Evolutionary conservation across 2,888 invertebrate species (phyloP).

Genomic region (Acanthosepion lycidas): DNA sequence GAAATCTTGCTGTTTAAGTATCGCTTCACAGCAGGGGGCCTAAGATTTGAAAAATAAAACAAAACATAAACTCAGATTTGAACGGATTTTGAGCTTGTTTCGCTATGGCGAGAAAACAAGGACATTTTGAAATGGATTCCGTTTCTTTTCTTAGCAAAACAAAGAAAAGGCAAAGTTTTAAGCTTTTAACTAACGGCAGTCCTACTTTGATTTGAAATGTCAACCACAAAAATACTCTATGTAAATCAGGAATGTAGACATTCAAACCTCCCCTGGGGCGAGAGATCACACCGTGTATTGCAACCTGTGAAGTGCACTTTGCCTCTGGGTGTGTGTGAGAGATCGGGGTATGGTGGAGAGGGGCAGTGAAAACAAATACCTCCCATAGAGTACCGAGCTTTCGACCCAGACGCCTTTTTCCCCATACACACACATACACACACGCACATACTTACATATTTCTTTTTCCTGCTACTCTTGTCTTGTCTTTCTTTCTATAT

Average conservation of each 20-base stretch:
- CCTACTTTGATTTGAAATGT: neutral
- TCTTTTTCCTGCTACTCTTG: no score
- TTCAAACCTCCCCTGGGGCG: neutral
- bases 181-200: no score
- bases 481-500: neutral
- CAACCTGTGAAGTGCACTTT: neutral
- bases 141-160: neutral
- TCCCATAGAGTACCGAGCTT: neutral
- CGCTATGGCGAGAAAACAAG: neutral
- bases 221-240: neutral
- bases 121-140: neutral
- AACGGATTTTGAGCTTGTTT: neutral
- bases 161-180: neutral
- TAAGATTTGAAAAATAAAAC: no score
- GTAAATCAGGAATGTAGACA: neutral
- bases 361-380: neutral
- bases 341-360: neutral
- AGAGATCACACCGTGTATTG: neutral
- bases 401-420: neutral
- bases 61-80: no score
- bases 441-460: neutral
- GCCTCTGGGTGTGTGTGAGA: neutral
- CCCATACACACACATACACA: neutral
- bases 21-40: no score
- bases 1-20: no score